Percentiles rank a stretch among this genome's conserved stretches.
These are phyloP conservation scores for Merops nubicus DNA, from an alignment of 2,113 vertebrate species.

Conservation along the genomic window DNA sequence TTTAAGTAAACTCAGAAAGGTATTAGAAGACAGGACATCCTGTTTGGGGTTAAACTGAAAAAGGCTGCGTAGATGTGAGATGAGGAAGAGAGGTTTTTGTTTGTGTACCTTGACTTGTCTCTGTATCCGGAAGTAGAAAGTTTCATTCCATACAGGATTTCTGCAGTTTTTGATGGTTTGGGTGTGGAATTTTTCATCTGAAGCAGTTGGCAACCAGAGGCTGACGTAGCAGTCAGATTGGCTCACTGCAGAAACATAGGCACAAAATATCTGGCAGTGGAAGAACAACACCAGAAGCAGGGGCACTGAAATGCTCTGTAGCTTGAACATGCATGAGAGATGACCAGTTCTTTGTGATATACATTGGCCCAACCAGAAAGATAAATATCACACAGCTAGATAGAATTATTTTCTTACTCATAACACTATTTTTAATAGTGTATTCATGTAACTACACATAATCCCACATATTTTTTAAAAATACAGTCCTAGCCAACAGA, in stretches of 20 bases:
- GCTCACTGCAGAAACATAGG: slow-evolving; percentile 35
- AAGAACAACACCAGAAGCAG: neutral
- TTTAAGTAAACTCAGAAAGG: neutral
- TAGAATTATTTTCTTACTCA: neutral
- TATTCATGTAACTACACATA: neutral
- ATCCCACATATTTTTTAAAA: neutral
- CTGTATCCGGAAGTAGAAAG: slow-evolving; percentile 75
- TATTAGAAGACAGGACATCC: neutral
- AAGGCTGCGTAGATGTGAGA: neutral
- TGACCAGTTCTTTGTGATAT: neutral
- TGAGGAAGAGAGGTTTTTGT: neutral
- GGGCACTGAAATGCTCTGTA: neutral
- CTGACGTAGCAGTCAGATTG: slow-evolving; percentile 79
- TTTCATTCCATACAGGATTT: slow-evolving; percentile 82
- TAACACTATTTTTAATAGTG: neutral
- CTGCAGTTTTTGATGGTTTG: slow-evolving; percentile 69
- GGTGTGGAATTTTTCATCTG: slow-evolving; percentile 66
- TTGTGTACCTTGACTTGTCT: slow-evolving; percentile 75
- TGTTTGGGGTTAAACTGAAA: neutral
- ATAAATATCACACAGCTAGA: neutral
- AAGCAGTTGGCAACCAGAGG: slow-evolving; percentile 77
- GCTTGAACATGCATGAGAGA: neutral
- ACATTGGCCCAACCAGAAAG: neutral
- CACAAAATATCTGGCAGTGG: neutral
- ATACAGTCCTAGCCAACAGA: neutral